phyloP scores from a whole-genome alignment of 2,888 invertebrate species.

The Orchesella flavescens region DNA sequence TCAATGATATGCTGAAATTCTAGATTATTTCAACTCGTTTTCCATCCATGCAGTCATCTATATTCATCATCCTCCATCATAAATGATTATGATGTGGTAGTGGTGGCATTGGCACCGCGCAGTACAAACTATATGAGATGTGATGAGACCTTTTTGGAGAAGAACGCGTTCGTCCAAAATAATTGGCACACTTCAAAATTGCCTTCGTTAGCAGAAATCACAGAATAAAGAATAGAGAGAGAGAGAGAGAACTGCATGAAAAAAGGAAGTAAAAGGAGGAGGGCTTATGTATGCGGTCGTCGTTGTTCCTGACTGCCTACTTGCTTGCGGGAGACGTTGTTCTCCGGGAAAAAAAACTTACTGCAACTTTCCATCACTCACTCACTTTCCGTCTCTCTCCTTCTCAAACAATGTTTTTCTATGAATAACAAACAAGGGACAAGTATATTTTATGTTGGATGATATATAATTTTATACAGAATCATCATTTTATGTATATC shows the following conservation, averaged over 20 bases:
- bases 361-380: neutral
- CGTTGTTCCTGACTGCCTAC: conserved; percentile 1
- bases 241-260: conserved; percentile 41
- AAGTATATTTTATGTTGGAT: neutral
- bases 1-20: too few relatives aligned
- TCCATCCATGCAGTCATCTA: neutral
- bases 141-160: conserved; percentile 45
- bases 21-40: too few relatives aligned
- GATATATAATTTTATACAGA: neutral
- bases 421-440: neutral
- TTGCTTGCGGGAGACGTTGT: conserved; percentile 16
- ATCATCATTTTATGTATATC: neutral
- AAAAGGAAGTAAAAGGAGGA: conserved; percentile 48
- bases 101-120: neutral
- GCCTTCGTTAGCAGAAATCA: conserved; percentile 72
- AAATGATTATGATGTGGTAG: neutral
- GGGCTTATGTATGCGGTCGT: neutral
- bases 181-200: conserved; percentile 72
- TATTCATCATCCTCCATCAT: neutral
- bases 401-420: too few relatives aligned
- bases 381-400: neutral
- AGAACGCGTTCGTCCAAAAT: conserved; percentile 67
- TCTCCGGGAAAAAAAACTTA: neutral
- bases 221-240: conserved; percentile 45
- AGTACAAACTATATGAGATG: neutral